Base-by-base conservation (phyloP, 2,888 invertebrate species). In the Lacanobia oleracea region DNA sequence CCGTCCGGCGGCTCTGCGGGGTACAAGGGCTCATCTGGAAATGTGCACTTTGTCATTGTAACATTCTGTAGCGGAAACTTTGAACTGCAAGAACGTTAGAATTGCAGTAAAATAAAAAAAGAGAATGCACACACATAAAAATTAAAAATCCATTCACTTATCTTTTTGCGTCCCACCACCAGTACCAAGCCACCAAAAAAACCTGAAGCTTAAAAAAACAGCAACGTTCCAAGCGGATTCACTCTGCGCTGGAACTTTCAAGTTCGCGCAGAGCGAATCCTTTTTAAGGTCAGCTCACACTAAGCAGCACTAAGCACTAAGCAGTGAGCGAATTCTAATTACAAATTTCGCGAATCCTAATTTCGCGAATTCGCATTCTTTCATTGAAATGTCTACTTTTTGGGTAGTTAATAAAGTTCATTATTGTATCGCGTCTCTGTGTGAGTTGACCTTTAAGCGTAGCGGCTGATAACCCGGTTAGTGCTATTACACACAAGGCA, bases 1-100 rank as follows among this genome's bases (percentile, higher is more conserved):
- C 88, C 93, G 0, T 91, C 93, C 0, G 77, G 66, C 33, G 83
- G 73, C 60, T 88, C 89, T 87, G 64, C 16, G 33, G 50, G 43
- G 16, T 9, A 40, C 65, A 23, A 23, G 48, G 60, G 37, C 54
- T 72, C 78, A 5, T 64, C 75, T 77, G 75, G 8, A 40, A 77
- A 27, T 21, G 27, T 21, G 14, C 0, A 51, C 16, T 74, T 9
- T 5, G 27, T 64, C 37, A 27, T 61, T 61, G 4, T 21, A n/a
- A 43, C 27, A 2, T 21, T 12, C 23, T 7, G 9, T 2, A 48
- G 0, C 21, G 23, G 9, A 1, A 18, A 23, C 7, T 18, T 18
- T 53, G 1, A 9, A 53, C 18, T 21, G 16, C 10, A 65, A 21
- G 3, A 33, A 18, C 16, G 48, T 48, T 1, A 16, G 18, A 33